Conservation (phyloP, 2,797 vertebrate species). For the Gambusia yucatana region DNA sequence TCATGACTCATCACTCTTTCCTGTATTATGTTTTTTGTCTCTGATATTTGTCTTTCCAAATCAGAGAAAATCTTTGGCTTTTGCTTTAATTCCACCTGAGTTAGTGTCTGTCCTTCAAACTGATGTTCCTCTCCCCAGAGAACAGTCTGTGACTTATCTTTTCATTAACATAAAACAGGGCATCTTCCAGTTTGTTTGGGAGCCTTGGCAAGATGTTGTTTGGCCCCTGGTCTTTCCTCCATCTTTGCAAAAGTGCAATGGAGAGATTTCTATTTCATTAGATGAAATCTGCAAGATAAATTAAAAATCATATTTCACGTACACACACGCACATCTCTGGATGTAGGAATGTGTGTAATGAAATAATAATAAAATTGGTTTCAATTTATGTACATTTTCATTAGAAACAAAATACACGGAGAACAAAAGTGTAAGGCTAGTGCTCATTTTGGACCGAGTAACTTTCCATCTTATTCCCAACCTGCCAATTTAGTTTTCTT, state of each 20-base stretch:
- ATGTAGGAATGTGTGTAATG: too few relatives aligned
- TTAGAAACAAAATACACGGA: neutral
- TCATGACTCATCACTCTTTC: neutral
- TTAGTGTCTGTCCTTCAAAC: constrained; percentile 16
- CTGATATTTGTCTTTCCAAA: constrained; percentile 1
- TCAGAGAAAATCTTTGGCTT: neutral
- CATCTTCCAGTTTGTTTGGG: neutral
- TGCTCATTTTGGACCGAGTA: too few relatives aligned
- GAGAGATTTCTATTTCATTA: neutral
- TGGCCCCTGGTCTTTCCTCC: neutral
- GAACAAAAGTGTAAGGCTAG: too few relatives aligned
- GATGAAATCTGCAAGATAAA: neutral
- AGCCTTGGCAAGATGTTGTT: neutral
- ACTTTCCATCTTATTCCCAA: too few relatives aligned
- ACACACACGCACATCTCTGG: too few relatives aligned
- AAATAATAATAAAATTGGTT: neutral
- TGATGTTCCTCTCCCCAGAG: constrained; percentile 6
- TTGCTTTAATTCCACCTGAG: constrained; percentile 17
- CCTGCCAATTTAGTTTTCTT: too few relatives aligned
- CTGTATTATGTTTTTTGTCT: constrained; percentile 13
- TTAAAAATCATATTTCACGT: too few relatives aligned
- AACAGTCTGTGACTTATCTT: constrained; percentile 9
- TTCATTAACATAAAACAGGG: neutral
- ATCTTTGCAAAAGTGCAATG: neutral
- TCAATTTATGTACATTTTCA: neutral